Base-by-base conservation (phyloP, 2,797 vertebrate species). In the Echeneis naucrates region DNA sequence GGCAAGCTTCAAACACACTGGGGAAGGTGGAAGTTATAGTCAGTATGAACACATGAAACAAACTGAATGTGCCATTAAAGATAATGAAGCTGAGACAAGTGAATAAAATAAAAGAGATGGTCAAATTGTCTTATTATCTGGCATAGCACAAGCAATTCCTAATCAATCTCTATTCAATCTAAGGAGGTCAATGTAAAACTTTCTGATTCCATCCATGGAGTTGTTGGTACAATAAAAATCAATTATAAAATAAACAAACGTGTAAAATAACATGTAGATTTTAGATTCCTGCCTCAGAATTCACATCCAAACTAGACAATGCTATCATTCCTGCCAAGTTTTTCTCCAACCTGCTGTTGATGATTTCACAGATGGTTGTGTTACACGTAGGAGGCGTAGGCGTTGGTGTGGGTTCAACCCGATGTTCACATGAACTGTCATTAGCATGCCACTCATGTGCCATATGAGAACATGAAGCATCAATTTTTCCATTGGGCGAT, bases 371-470 rank as follows among this genome's bases (percentile, higher is more conserved):
- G 65, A 93, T 66, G n/a, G 47, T 24, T 21, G 69, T 12, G 27
- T 72, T 3, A 4, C 80, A 85, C 24, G 23, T 17, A 4, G 0
- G 0, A 9, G 75, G 47, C 0, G 0, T 2, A 8, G 81, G 68
- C 14, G 4, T 4, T 13, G 61, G 42, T 35, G 54, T n/a, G 0
- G 80, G 72, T 0, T 35, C 2, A 33, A 9, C 0, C 38, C 66
- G 61, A 40, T 13, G 27, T 1, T 37, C 57, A 69, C 92, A 91
- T 24, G 44, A 0, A 21, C 40, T 72, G 52, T 89, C 69, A 32
- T 92, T 95, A 72, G 93, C 89, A 62, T 93, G 71, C 97, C 97
- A 98, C 0, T 94, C 50, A 12, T 95, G 91, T 13, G 95, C 96
- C 74, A 96, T 95, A 4, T 79, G 12, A 73, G 94, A 87, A 69